A percentile compares a stretch with the other conserved stretches of the same genome.
phyloP scores from a whole-genome alignment of 2,113 vertebrate species.

The rat (Rattus norvegicus) region GRCr8 NC_086029.1:92713501-92714000 shows the following conservation, averaged over 20 bases:
- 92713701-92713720: constrained; percentile 44
- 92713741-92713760: too few relatives aligned
- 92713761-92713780: too few relatives aligned
- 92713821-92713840: too few relatives aligned
- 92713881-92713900: too few relatives aligned
- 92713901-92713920: too few relatives aligned
- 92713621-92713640: constrained; percentile 10
- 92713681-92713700: constrained; percentile 16
- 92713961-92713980: background rate
- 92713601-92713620: background rate
- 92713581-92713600: constrained; percentile 21
- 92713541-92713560: constrained; percentile 6
- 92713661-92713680: constrained; percentile 1
- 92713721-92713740: background rate
- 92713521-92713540: constrained; percentile 2
- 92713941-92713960: background rate
- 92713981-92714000: background rate
- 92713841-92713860: too few relatives aligned
- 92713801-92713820: too few relatives aligned
- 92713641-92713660: background rate
- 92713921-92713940: background rate
- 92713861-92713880: too few relatives aligned
- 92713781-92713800: too few relatives aligned
- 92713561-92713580: constrained; percentile 33
- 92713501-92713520: background rate